Percentiles rank a stretch among this genome's conserved stretches.
phyloP scores from a whole-genome alignment of 92 coral and sea anemone species.

The Phenganax subtilis region DNA sequence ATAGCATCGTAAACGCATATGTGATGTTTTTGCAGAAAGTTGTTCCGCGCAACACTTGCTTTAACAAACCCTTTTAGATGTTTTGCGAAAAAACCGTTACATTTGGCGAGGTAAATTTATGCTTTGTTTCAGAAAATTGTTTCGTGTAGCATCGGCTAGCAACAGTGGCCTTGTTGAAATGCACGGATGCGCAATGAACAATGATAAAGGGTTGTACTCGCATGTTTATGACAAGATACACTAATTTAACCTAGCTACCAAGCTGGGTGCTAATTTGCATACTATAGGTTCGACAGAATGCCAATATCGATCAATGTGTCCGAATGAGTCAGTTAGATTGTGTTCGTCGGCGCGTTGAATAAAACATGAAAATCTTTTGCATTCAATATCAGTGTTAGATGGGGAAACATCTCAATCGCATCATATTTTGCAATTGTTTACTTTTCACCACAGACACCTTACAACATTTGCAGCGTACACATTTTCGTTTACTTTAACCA shows the following conservation, averaged over 20 bases:
- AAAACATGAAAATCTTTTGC: not conserved
- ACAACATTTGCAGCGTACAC: no score
- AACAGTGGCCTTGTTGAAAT: not conserved
- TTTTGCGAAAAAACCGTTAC: no score
- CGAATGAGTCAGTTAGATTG: slow-evolving; percentile 3
- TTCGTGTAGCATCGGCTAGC: not conserved
- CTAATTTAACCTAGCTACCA: not conserved
- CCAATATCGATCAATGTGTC: not conserved
- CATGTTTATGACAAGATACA: slow-evolving; percentile 5
- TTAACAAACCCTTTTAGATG: no score
- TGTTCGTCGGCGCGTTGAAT: not conserved
- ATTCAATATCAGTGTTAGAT: not conserved
- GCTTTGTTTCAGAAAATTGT: no score
- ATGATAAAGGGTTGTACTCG: slow-evolving; percentile 2
- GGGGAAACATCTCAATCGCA: not conserved
- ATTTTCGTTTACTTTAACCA: no score
- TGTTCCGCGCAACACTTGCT: no score
- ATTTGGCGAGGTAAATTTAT: no score
- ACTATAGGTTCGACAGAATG: not conserved
- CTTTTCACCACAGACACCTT: no score
- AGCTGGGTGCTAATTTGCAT: slow-evolving; percentile 4
- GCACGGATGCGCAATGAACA: not conserved
- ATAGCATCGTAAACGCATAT: no score
- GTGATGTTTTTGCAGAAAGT: no score
- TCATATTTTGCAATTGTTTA: no score